Evolutionary conservation across 1,140 invertebrate genomes (phyloP).

Genomic region (Drosophila equinoxialis): DNA sequence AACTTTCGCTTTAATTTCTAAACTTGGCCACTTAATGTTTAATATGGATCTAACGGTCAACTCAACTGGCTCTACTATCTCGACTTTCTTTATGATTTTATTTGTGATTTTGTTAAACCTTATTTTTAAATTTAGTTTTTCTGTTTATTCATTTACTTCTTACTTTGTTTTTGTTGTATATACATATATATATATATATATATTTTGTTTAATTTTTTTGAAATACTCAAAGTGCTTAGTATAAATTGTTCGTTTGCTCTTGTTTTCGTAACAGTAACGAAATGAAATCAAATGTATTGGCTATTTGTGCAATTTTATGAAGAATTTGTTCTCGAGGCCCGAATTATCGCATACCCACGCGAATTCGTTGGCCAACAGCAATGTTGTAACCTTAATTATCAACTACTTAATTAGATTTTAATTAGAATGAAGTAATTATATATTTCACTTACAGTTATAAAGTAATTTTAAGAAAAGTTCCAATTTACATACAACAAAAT

Average conservation of each 20-base stretch:
- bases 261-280: constrained; percentile 41
- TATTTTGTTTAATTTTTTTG: constrained; percentile 44
- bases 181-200: constrained; percentile 21
- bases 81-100: constrained; percentile 40
- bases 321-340: constrained; percentile 53
- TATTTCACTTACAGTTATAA: constrained; percentile 18
- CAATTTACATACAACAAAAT: constrained; percentile 52
- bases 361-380: constrained; percentile 33
- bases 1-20: constrained; percentile 12
- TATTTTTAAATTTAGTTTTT: constrained; percentile 39
- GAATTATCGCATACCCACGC: neutral
- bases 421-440: constrained; percentile 49
- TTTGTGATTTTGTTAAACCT: constrained; percentile 71
- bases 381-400: constrained; percentile 73
- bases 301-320: constrained; percentile 74
- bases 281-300: constrained; percentile 67
- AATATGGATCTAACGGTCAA: too few species aligned
- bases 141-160: constrained; percentile 12
- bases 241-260: constrained; percentile 59
- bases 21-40: neutral
- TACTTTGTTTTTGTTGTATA: constrained; percentile 53
- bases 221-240: constrained; percentile 75
- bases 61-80: neutral
- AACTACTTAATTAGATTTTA: constrained; percentile 70
- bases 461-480: constrained; percentile 30